These are phyloP conservation scores for Pocillopora grandis DNA, from an alignment of 92 coral and sea anemone species.

Conservation along the genomic window DNA sequence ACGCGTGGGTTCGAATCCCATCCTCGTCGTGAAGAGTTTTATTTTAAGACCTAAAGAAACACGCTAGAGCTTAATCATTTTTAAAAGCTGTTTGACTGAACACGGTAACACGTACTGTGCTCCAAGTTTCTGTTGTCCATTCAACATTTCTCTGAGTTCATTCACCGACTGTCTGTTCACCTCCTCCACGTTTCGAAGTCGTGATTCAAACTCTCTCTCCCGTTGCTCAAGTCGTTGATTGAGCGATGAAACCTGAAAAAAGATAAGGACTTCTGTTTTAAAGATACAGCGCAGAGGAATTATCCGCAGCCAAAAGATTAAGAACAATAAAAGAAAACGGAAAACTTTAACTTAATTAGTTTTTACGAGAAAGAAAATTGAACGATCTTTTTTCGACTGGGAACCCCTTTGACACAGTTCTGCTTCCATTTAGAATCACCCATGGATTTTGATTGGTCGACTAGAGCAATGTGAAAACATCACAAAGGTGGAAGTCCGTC, in stretches of 20 bases:
- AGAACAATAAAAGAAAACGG: no score
- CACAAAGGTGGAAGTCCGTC: no score
- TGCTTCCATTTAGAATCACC: no score
- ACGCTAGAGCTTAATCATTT: neutral
- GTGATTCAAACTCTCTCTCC: conserved; percentile 86
- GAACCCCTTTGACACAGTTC: no score
- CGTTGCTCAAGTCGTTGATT: conserved; percentile 73
- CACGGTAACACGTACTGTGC: conserved; percentile 70
- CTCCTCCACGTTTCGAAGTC: conserved; percentile 82
- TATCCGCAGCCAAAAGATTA: no score
- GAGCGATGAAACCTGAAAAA: conserved; percentile 77
- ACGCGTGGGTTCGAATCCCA: conserved; percentile 98
- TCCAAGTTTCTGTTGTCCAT: conserved; percentile 92
- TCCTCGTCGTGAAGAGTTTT: conserved; percentile 56
- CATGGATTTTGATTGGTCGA: no score
- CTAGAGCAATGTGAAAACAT: no score
- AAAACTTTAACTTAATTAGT: no score
- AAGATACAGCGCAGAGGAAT: neutral
- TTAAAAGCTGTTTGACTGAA: neutral
- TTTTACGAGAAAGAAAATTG: no score
- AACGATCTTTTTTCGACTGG: no score
- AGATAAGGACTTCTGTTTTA: neutral
- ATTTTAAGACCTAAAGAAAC: neutral
- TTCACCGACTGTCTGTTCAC: conserved; percentile 92
- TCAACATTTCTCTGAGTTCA: conserved; percentile 93